These are phyloP conservation scores for Dryocosmus kuriphilus DNA, from an alignment of 2,888 invertebrate species.

Conservation along the genomic window DNA sequence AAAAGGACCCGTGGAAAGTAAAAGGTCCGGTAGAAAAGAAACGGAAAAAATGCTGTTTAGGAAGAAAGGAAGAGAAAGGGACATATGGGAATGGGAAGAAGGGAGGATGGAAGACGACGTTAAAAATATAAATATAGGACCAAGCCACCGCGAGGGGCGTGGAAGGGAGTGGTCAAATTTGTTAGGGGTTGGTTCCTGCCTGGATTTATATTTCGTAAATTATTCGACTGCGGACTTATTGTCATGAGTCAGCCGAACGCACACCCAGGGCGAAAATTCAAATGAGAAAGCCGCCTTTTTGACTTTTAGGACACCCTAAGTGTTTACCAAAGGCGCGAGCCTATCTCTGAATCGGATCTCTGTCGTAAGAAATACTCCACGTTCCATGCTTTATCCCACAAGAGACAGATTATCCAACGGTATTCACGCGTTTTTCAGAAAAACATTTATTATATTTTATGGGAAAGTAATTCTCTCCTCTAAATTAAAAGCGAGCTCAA, in stretches of 20 bases:
- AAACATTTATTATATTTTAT: constrained; percentile 38
- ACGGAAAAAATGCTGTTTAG: not conserved
- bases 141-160: constrained; percentile 65
- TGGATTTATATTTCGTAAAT: constrained; percentile 74
- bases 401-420: not conserved
- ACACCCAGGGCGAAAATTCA: constrained; percentile 59
- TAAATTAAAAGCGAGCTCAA: not conserved
- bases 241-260: constrained; percentile 29
- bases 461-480: constrained; percentile 40
- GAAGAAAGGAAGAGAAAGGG: constrained; percentile 1
- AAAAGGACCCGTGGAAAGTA: constrained; percentile 31
- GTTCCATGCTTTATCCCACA: constrained; percentile 32
- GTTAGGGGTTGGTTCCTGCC: constrained; percentile 67
- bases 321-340: constrained; percentile 57
- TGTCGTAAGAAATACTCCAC: not conserved
- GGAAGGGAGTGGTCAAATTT: constrained; percentile 74
- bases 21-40: not conserved
- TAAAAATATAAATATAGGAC: constrained; percentile 45
- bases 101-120: constrained; percentile 33
- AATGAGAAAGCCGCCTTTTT: constrained; percentile 55
- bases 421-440: constrained; percentile 20
- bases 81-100: constrained; percentile 41
- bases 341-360: constrained; percentile 24
- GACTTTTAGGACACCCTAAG: constrained; percentile 58
- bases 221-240: constrained; percentile 52